Evolutionary conservation across 2,888 invertebrate genomes (phyloP).

Genomic region (Clitarchus hookeri): DNA sequence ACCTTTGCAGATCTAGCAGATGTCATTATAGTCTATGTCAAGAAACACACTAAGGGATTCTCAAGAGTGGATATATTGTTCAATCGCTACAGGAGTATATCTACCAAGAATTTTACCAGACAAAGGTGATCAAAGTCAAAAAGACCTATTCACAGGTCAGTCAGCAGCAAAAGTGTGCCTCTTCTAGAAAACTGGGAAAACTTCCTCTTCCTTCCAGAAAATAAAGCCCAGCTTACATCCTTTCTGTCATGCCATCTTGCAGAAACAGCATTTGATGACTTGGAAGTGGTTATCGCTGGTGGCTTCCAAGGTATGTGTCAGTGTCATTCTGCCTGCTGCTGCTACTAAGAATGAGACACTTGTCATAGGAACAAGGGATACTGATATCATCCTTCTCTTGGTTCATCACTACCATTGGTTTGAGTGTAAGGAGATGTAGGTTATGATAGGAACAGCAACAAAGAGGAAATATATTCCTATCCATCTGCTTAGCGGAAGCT

Average conservation of each 20-base stretch:
- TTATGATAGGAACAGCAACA: too few relatives aligned
- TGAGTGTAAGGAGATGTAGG: too few relatives aligned
- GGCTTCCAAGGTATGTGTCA: too few relatives aligned
- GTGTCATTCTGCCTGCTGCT: too few relatives aligned
- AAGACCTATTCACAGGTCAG: background rate
- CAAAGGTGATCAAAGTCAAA: background rate
- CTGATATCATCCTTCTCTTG: too few relatives aligned
- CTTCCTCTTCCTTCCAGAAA: background rate
- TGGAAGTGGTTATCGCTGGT: too few relatives aligned
- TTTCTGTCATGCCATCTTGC: background rate
- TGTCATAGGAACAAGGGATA: too few relatives aligned
- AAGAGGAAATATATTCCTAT: too few relatives aligned
- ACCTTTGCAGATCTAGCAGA: background rate
- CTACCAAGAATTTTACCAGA: constrained; percentile 4
- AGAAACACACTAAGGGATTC: background rate
- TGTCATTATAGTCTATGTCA: background rate
- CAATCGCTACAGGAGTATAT: background rate
- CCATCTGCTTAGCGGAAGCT: too few relatives aligned
- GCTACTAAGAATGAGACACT: too few relatives aligned
- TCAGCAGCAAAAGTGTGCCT: background rate
- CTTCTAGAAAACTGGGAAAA: background rate
- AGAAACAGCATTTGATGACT: too few relatives aligned
- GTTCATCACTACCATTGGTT: too few relatives aligned
- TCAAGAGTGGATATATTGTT: constrained; percentile 19
- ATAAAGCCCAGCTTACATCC: background rate